These are phyloP conservation scores for Chrysina gloriosa DNA, from an alignment of 2,888 invertebrate species.

Conservation along the genomic window DNA sequence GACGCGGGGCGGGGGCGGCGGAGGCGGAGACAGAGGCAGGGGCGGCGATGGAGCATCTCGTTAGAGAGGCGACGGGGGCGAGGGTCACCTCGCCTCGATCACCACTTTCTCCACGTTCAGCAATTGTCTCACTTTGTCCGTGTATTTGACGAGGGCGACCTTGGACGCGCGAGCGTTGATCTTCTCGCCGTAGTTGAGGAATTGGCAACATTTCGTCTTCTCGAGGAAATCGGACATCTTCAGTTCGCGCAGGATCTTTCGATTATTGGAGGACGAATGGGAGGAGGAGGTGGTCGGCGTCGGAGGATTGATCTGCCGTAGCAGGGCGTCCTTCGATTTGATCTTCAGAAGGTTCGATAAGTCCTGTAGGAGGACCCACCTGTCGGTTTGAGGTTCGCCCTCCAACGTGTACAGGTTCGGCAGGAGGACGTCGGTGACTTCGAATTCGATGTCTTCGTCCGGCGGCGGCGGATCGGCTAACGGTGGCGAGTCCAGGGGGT, in stretches of 20 bases:
- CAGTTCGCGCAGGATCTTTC: constrained; percentile 72
- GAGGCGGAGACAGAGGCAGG: constrained; percentile 51
- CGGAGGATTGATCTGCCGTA: constrained; percentile 78
- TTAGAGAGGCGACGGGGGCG: constrained; percentile 6
- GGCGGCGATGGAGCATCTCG: neutral
- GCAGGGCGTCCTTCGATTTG: constrained; percentile 83
- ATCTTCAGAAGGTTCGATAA: constrained; percentile 81
- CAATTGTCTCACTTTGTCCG: constrained; percentile 84
- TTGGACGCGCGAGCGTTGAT: constrained; percentile 84
- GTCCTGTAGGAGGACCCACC: constrained; percentile 86
- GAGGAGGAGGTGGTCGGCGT: constrained; percentile 60
- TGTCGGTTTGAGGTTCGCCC: constrained; percentile 73
- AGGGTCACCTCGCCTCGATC: constrained; percentile 70
- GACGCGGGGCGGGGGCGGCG: neutral
- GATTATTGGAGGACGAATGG: constrained; percentile 26
- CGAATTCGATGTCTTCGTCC: constrained; percentile 78
- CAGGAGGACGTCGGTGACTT: constrained; percentile 81
- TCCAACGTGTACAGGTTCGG: constrained; percentile 84
- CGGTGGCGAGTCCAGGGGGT: constrained; percentile 70
- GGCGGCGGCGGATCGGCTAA: constrained; percentile 67
- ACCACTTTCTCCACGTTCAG: constrained; percentile 83
- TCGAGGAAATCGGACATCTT: constrained; percentile 85
- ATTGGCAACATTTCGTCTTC: constrained; percentile 82
- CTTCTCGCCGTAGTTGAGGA: constrained; percentile 82
- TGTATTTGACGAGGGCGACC: constrained; percentile 85